Evolutionary conservation across 1,140 invertebrate genomes (phyloP), one percentile per base, ranked within the genome.

Genomic region (Tachypleus tridentatus): DNA sequence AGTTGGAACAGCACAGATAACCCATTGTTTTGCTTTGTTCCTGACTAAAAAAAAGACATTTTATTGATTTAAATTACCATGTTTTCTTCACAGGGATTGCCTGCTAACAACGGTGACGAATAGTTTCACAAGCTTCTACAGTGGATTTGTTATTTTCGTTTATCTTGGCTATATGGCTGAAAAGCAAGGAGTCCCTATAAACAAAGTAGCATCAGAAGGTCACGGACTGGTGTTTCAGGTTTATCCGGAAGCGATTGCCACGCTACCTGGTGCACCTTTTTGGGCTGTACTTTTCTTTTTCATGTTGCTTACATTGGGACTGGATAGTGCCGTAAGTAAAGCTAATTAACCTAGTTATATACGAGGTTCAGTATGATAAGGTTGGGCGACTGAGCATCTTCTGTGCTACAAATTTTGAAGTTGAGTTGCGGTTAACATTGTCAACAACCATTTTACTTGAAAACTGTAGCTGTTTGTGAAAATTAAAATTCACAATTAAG

Each of bases 111-210:
- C 77, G 3, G 71, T 73, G 6, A 81, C 94, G 3, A 95, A 95
- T 77, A 87, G 87, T 70, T 86, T 87, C 48, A 95, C 93, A 0
- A 94, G 90, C 75, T 85, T 97, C 65, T 93, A 91, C 78, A 89
- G 91, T 11, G 93, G 93, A 0, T 90, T 96, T 72, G 92, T 95
- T 4, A 91, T 97, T 47, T 97, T 97, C 78, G 91, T 91, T 0
- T 92, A 93, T 61, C 80, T 97, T 8, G 95, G 95, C 3, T 97
- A 93, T 75, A 92, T 96, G 82, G 84, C 89, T 6, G 81, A 86
- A 52, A 84, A 86, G 73, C 87, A 91, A 59, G 85, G 87, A 5
- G 82, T 91, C 62, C 85, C 87, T 0, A 91, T 98, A 61, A 84
- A 84, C 3, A 78, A 85, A 5, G 94, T 97, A 3, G 94, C 93